Evolutionary conservation across 1,140 invertebrate genomes (phyloP), one percentile per base, ranked within the genome.

Genomic region (Cydia fagiglandana): DNA sequence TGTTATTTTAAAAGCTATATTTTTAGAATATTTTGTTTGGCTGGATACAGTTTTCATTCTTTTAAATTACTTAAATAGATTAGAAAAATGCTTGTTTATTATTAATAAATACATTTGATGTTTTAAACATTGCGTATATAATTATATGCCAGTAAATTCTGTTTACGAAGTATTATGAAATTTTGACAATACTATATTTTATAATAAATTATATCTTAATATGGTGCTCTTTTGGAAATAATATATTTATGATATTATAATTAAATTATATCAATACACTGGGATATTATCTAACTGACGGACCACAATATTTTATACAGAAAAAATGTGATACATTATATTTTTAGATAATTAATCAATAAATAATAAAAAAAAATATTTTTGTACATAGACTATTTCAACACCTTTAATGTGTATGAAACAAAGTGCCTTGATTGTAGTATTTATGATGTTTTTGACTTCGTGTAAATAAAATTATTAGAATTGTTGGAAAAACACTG

Each of bases 281-380:
- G 77, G 78, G 77, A 80, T 81, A 77, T 70, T 81, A 76, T 38
- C 73, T 73, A 77, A 85, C 78, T 75, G 73, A 81, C 80, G 85
- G 86, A 88, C 85, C 86, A 88, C 76, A 82, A 83, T 70, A 70
- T 82, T 79, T 83, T 82, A 84, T 82, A 83, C 76, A 83, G 74
- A 86, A 83, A 76, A 83, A 79, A 83, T 90, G 88, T 90, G 88
- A 90, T 89, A 89, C 77, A 82, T 83, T 85, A 89, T 89, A 88
- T 88, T 88, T 89, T 88, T 87, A 89, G 85, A 89, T 75, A 75
- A 84, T 83, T 82, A 87, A 86, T 86, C 86, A 86, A 56, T 78
- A 77, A 79, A 76, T 80, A 81, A 82, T 80, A 81, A 68, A 77
- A 68, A 77, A 75, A 79, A 73, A 78, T 78, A 75, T 77, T 81